These are phyloP conservation scores for Columba guinea DNA, from an alignment of 2,797 vertebrate species.

Conservation along the genomic window DNA sequence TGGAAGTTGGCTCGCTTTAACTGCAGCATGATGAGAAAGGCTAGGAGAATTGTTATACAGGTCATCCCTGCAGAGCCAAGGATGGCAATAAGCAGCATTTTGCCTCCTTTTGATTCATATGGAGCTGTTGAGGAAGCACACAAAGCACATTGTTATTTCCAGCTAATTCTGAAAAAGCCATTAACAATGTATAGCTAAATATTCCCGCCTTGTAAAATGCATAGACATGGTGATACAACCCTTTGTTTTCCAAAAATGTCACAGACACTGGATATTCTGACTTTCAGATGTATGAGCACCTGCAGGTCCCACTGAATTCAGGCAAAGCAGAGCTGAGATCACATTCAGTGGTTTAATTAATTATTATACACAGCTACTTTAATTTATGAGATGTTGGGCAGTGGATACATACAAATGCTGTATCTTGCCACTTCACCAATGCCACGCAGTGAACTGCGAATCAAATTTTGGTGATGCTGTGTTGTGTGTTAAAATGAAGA, in stretches of 20 bases:
- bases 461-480: neutral
- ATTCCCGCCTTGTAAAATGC: neutral
- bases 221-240: neutral
- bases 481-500: neutral
- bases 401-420: neutral
- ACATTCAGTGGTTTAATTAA: neutral
- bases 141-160: neutral
- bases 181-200: neutral
- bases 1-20: constrained; percentile 85
- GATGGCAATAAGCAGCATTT: constrained; percentile 87
- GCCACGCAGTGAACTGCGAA: neutral
- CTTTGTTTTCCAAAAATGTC: neutral
- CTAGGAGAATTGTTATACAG: constrained; percentile 86
- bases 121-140: constrained; percentile 62
- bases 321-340: neutral
- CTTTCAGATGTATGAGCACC: neutral
- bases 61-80: constrained; percentile 90
- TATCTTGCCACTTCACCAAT: neutral
- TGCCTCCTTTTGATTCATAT: constrained; percentile 75
- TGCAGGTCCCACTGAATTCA: neutral
- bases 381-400: neutral
- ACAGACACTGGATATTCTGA: neutral
- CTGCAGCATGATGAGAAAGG: constrained; percentile 87
- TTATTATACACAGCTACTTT: neutral
- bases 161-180: neutral